phyloP scores from a whole-genome alignment of 2,888 invertebrate species.

The Liodrosophila aerea region DNA sequence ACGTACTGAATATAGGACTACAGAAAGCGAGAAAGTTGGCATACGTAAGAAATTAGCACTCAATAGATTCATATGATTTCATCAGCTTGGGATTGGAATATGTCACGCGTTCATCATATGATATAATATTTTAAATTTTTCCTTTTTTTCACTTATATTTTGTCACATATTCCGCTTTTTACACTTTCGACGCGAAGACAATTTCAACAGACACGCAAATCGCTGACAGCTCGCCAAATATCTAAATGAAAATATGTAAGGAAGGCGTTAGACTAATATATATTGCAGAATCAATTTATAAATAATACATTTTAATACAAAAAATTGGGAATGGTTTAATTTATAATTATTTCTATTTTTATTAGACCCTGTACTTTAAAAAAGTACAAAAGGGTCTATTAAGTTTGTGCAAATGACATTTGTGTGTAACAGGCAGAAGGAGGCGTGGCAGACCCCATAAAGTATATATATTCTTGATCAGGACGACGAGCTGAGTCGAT shows the following conservation, averaged over 20 bases:
- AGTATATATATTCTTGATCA: no score
- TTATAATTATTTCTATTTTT: no score
- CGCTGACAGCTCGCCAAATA: slow-evolving; percentile 17
- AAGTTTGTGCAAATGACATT: no score
- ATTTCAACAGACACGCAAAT: slow-evolving; percentile 14
- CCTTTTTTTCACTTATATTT: slow-evolving; percentile 2
- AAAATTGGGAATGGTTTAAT: no score
- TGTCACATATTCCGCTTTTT: slow-evolving; percentile 11
- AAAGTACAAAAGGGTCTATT: no score
- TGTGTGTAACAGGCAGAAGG: no score
- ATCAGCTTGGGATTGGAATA: slow-evolving; percentile 9
- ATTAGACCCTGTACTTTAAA: no score
- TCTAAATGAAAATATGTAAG: not conserved
- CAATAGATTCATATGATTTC: slow-evolving; percentile 11
- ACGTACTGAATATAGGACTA: slow-evolving; percentile 8
- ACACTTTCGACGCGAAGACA: slow-evolving; percentile 9
- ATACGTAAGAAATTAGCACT: slow-evolving; percentile 3
- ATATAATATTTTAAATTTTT: slow-evolving; percentile 13
- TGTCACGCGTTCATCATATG: slow-evolving; percentile 32
- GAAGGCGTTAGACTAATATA: not conserved
- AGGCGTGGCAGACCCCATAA: no score
- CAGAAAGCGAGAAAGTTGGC: slow-evolving; percentile 6
- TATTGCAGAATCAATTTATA: not conserved
- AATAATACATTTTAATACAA: no score
- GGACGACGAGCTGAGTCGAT: no score